These are phyloP conservation scores for Triplophysa dalaica DNA, from an alignment of 2,113 vertebrate genomes.

Conservation along the genomic window DNA sequence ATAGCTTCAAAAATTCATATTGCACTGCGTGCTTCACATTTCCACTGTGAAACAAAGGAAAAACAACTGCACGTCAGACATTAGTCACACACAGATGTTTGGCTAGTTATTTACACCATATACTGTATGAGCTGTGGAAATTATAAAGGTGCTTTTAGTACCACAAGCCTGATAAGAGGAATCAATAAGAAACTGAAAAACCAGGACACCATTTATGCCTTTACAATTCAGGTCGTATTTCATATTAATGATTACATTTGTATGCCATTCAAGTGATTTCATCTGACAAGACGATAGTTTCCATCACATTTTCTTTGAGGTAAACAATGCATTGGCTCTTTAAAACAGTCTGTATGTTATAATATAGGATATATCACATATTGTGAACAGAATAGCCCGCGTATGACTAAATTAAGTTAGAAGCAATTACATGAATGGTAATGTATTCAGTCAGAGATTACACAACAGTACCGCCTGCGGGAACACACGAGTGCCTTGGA, in stretches of 20 bases:
- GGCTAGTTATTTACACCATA: background rate
- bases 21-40: background rate
- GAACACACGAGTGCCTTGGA: background rate
- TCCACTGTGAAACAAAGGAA: background rate
- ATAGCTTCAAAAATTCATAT: background rate
- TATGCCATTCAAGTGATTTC: background rate
- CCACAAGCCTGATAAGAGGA: background rate
- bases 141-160: background rate
- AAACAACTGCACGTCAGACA: background rate
- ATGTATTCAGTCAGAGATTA: slow-evolving; percentile 19
- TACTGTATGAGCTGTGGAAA: background rate
- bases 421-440: background rate
- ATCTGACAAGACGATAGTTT: background rate
- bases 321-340: background rate
- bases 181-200: background rate
- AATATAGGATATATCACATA: background rate
- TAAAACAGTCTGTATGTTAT: no score
- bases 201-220: background rate
- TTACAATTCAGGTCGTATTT: background rate
- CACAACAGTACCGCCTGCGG: slow-evolving; percentile 19
- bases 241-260: background rate
- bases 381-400: background rate
- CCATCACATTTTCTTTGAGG: background rate
- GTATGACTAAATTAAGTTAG: background rate
- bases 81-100: slow-evolving; percentile 2